These are phyloP conservation scores for Entomobrya multifasciata DNA, from an alignment of 2,888 invertebrate species.

Conservation along the genomic window DNA sequence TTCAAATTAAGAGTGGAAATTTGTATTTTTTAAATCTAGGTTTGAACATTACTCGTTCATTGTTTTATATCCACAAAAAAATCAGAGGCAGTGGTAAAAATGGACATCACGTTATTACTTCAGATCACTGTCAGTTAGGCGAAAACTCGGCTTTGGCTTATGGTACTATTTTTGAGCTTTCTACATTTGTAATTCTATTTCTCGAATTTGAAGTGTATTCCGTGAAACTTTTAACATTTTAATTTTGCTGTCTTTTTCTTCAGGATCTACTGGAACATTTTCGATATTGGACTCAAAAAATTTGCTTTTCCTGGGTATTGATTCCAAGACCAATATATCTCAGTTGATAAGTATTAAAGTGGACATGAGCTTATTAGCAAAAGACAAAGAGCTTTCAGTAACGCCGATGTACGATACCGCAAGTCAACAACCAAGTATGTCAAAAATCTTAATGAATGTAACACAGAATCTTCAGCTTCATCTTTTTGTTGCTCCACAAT, in stretches of 20 bases:
- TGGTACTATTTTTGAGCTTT: constrained; percentile 60
- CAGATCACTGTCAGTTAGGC: constrained; percentile 67
- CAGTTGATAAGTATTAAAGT: constrained; percentile 67
- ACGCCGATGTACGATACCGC: constrained; percentile 58
- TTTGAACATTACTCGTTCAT: constrained; percentile 54
- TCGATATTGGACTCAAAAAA: constrained; percentile 74
- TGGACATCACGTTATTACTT: constrained; percentile 49
- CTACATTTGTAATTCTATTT: not conserved
- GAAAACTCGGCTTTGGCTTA: constrained; percentile 61
- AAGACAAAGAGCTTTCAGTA: constrained; percentile 63
- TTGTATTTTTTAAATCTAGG: constrained; percentile 5
- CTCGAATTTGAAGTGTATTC: not conserved
- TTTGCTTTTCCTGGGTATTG: constrained; percentile 75
- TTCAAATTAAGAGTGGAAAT: not conserved
- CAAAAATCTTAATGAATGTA: no score
- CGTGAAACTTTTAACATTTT: no score
- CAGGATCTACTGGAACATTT: constrained; percentile 72
- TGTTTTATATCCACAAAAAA: constrained; percentile 74
- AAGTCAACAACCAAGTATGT: constrained; percentile 49
- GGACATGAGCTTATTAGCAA: constrained; percentile 73
- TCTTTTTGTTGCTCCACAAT: no score
- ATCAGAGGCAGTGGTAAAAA: constrained; percentile 27
- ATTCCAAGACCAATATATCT: constrained; percentile 68
- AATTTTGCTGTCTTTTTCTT: no score
- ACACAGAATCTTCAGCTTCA: no score